Conservation (phyloP, 2,797 vertebrate genomes). For the Clarias pachynema region DNA sequence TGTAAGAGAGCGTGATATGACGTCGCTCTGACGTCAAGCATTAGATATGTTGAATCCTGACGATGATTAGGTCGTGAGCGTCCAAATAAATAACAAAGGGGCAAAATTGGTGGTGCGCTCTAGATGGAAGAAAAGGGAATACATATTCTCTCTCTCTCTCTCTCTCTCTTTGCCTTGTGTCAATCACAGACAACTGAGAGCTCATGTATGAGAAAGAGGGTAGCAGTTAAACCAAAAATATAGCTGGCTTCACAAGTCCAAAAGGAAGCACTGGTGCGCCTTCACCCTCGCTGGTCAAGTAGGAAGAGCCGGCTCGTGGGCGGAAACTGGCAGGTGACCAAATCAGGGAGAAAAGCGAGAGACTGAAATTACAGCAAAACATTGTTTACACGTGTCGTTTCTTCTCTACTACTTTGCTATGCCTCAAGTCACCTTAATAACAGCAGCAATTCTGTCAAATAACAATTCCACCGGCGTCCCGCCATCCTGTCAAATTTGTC, state of each 20-base stretch:
- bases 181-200: not conserved
- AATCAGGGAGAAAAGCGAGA: not conserved
- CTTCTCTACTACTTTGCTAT: not conserved
- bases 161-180: not conserved
- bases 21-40: not conserved
- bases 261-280: not conserved
- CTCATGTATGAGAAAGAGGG: constrained; percentile 1
- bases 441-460: not conserved
- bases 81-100: not conserved
- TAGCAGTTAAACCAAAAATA: not conserved
- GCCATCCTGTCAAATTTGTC: not conserved
- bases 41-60: not conserved
- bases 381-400: not conserved
- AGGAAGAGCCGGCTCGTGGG: not conserved
- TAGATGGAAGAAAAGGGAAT: not conserved
- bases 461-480: not conserved
- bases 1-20: not conserved
- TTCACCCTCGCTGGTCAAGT: not conserved
- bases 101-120: not conserved
- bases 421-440: not conserved
- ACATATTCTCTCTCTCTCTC: not conserved
- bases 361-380: not conserved
- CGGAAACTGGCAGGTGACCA: not conserved
- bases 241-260: not conserved
- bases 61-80: not conserved